A percentile compares a stretch with the other conserved stretches of the same genome.
These are phyloP conservation scores for Umimayanthus chanpuru DNA, from an alignment of 92 coral and sea anemone genomes.

Conservation along the genomic window DNA sequence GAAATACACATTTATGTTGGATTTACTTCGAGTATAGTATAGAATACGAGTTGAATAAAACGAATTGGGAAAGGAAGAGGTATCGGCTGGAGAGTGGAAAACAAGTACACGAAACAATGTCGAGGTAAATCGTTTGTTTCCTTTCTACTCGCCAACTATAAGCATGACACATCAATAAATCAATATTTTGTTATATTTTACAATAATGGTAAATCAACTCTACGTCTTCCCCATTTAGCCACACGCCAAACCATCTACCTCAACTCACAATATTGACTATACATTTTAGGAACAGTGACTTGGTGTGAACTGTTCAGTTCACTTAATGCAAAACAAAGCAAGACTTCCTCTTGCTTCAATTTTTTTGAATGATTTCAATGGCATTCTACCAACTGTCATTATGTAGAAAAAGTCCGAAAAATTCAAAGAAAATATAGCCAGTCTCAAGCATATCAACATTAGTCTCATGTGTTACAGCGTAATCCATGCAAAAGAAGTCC, in stretches of 20 bases:
- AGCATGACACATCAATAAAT: neutral
- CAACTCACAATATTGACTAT: neutral
- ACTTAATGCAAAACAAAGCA: neutral
- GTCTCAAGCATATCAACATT: neutral
- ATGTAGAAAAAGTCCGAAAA: neutral
- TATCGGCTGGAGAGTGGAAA: too few species aligned
- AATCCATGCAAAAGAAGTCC: neutral
- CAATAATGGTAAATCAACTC: neutral
- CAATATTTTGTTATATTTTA: neutral
- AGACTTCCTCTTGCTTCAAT: neutral
- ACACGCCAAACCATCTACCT: neutral
- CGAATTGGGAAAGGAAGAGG: too few species aligned
- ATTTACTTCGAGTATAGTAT: too few species aligned
- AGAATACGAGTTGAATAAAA: too few species aligned
- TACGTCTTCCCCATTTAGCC: neutral
- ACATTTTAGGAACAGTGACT: neutral
- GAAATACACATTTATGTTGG: too few species aligned
- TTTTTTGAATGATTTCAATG: neutral
- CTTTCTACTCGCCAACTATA: neutral
- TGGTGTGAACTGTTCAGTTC: neutral
- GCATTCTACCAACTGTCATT: neutral
- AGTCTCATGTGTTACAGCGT: neutral
- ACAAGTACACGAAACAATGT: too few species aligned
- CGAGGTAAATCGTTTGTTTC: neutral
- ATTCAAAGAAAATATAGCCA: neutral